These are phyloP conservation scores for Ranitomeya variabilis DNA, from an alignment of 2,113 vertebrate species.

Conservation along the genomic window DNA sequence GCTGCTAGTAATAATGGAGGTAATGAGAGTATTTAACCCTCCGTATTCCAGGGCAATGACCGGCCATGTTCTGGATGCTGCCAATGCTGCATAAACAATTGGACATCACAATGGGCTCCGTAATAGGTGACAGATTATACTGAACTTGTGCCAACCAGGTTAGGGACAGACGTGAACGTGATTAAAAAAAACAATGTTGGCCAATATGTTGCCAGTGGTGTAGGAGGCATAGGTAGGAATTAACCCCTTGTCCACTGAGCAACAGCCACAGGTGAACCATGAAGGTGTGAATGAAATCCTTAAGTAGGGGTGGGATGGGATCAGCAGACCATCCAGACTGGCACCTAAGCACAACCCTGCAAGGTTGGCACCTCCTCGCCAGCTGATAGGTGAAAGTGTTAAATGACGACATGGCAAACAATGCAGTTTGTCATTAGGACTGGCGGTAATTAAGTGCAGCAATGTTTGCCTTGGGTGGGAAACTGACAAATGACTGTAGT, in stretches of 20 bases:
- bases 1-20: too few species aligned
- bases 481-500: not conserved
- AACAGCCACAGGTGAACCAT: not conserved
- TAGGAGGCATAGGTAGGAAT: not conserved
- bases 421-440: not conserved
- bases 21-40: not conserved
- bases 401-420: not conserved
- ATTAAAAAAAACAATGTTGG: too few species aligned
- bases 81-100: not conserved
- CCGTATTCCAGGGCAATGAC: not conserved
- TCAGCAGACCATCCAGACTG: not conserved
- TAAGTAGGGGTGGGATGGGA: not conserved
- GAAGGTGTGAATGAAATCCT: not conserved
- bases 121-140: not conserved
- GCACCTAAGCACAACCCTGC: not conserved
- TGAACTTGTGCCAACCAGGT: not conserved
- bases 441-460: not conserved
- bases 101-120: not conserved
- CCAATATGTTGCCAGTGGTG: too few species aligned
- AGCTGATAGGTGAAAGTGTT: conserved; percentile 27
- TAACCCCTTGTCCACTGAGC: not conserved
- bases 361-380: too few species aligned
- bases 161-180: too few species aligned
- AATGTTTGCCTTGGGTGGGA: conserved; percentile 34
- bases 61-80: too few species aligned